These are phyloP conservation scores for Lutjanus argentimaculatus DNA, from an alignment of 2,797 vertebrate genomes.

Conservation along the genomic window DNA sequence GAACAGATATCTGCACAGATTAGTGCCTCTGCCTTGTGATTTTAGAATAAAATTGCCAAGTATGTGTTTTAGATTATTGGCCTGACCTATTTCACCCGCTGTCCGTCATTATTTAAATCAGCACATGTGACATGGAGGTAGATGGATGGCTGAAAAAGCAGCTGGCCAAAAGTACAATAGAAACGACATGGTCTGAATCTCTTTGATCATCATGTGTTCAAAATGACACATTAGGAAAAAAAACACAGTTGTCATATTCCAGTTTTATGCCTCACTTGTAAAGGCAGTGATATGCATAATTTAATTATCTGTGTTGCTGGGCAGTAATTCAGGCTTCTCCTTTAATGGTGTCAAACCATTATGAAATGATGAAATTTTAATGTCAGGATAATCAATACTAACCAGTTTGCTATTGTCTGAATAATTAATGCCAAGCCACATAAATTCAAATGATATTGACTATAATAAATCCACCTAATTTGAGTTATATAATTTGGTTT, in stretches of 20 bases:
- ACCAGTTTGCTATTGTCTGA: slow-evolving; percentile 7
- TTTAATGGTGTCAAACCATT: slow-evolving; percentile 24
- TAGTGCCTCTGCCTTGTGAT: background rate
- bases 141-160: background rate
- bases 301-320: slow-evolving; percentile 24
- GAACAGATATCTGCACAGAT: slow-evolving; percentile 25
- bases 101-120: slow-evolving; percentile 6
- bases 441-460: background rate
- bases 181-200: background rate
- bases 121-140: background rate
- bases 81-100: background rate
- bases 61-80: background rate
- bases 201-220: slow-evolving; percentile 1
- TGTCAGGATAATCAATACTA: background rate
- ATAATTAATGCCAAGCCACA: slow-evolving; percentile 9
- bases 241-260: background rate
- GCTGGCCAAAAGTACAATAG: background rate
- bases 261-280: slow-evolving; percentile 10
- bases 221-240: background rate
- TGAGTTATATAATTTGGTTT: background rate
- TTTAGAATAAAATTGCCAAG: background rate
- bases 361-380: slow-evolving; percentile 5
- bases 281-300: slow-evolving; percentile 26
- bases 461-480: background rate
- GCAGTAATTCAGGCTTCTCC: slow-evolving; percentile 11